A percentile compares a stretch with the other conserved stretches of the same genome.
Conservation (phyloP, 1,140 invertebrate species). For the Drosophila asahinai region DNA sequence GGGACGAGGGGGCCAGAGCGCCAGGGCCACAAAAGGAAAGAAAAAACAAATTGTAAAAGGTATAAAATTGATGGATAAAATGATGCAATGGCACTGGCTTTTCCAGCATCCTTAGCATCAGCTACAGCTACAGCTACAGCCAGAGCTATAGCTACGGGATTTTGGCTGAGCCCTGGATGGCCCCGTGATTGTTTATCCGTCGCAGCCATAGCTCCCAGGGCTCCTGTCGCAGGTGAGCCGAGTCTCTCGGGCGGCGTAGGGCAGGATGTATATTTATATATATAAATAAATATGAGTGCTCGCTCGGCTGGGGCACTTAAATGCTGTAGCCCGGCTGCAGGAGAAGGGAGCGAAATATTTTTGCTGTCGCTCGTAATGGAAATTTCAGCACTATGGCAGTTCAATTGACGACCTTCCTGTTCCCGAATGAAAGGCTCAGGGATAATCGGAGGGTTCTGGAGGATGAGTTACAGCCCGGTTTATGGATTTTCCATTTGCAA, state of each 20-base stretch:
- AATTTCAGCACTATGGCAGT: constrained; percentile 54
- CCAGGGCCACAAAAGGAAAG: constrained; percentile 1
- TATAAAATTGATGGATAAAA: constrained; percentile 77
- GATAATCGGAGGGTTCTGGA: not conserved
- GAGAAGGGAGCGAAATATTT: constrained; percentile 15
- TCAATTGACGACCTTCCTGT: constrained; percentile 22
- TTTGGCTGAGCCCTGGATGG: constrained; percentile 23
- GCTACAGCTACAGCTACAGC: constrained; percentile 12
- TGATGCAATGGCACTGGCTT: constrained; percentile 55
- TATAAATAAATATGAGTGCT: constrained; percentile 57
- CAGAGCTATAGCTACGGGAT: constrained; percentile 6
- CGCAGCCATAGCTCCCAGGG: constrained; percentile 23
- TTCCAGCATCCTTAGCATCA: constrained; percentile 47
- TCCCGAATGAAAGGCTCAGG: not conserved
- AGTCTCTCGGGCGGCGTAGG: constrained; percentile 6
- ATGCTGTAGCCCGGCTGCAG: constrained; percentile 7
- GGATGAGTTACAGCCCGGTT: constrained; percentile 13
- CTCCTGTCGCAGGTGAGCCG: constrained; percentile 37
- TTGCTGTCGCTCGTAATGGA: constrained; percentile 16
- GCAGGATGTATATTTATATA: constrained; percentile 43
- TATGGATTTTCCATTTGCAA: constrained; percentile 14
- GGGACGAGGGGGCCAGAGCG: not conserved
- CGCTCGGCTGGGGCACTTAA: constrained; percentile 24
- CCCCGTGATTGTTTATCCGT: constrained; percentile 34
- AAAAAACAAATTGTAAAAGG: constrained; percentile 61